These are phyloP conservation scores for Peromyscus attwateri DNA, from an alignment of 2,797 vertebrate species.

Conservation along the genomic window DNA sequence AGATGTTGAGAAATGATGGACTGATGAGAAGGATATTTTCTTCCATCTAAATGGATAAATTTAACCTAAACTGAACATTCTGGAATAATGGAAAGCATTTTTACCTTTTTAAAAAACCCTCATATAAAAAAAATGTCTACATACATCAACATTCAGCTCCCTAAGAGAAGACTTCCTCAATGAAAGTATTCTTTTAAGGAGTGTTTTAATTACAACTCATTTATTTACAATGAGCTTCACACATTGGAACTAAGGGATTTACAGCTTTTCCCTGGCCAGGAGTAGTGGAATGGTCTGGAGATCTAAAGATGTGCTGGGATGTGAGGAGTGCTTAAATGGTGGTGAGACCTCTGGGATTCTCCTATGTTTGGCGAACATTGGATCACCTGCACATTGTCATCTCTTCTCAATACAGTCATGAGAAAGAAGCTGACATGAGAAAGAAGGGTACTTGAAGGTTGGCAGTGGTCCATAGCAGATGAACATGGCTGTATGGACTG, in stretches of 20 bases:
- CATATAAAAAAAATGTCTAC: background rate
- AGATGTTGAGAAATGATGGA: background rate
- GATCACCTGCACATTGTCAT: conserved; percentile 67
- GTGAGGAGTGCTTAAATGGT: conserved; percentile 70
- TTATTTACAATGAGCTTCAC: conserved; percentile 16
- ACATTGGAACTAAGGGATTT: conserved; percentile 71
- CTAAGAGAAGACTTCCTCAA: conserved; percentile 59
- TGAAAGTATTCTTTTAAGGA: conserved; percentile 49
- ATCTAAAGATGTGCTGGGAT: conserved; percentile 71
- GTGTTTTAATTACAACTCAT: conserved; percentile 71
- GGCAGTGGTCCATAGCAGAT: conserved; percentile 4
- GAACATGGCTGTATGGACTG: background rate
- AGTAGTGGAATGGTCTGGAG: conserved; percentile 56
- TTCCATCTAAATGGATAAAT: background rate
- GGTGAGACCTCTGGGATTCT: conserved; percentile 77
- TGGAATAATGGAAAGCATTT: background rate
- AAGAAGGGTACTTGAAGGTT: conserved; percentile 26
- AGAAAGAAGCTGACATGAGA: conserved; percentile 27
- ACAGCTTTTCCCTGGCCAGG: conserved; percentile 75
- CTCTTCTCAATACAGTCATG: conserved; percentile 69
- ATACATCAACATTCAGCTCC: conserved; percentile 3
- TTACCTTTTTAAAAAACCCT: conserved; percentile 43
- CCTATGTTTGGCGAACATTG: conserved; percentile 61
- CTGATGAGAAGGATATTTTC: background rate
- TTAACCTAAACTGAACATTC: conserved; percentile 24